Evolutionary conservation across 2,888 invertebrate species (phyloP), one percentile per base, ranked within the genome.

Genomic region (Lottia scabra): DNA sequence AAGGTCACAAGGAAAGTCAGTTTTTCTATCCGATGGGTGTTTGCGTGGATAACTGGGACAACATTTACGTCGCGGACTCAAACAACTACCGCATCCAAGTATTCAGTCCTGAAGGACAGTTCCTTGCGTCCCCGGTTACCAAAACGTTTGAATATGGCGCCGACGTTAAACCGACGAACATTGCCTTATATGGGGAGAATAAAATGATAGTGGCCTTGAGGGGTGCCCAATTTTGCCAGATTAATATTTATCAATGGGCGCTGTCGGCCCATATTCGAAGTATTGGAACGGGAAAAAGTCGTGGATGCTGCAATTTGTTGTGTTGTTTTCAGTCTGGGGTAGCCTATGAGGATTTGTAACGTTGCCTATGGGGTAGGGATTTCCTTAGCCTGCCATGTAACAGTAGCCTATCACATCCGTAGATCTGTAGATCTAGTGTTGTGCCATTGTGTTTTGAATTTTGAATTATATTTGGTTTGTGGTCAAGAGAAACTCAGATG

Each of bases 61-160:
- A 84, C 67, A 83, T 86, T 38, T 78, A 84, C 56, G 85, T 86
- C 8, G 85, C 85, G 1, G 86, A 86, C 68, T 79, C 80, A 3
- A 83, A 84, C 48, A 85, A 86, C 71, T 83, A 81, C 70, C 72
- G 86, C 4, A 81, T 86, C 1, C 84, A 85, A 69, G 81, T 79
- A 48, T 85, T 85, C 68, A 78, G 76, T n/a, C 67, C 56, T n/a
- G 74, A 78, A 10, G 86, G 86, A 0, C 70, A 77, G n/a, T 81
- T 75, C 67, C 38, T 81, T 1, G 74, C 78, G 4, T 73, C 75
- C 43, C 83, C 83, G 2, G 77, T 85, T 10, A 75, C 73, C 26
- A 73, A 81, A 30, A 84, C 84, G 0, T 80, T 76, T 46, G 77
- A 80, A 44, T 80, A 79, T 43, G 81, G 81, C 16, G 70, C 80